phyloP scores from a whole-genome alignment of 2,888 invertebrate genomes.

The Pachydiplax longipennis region DNA sequence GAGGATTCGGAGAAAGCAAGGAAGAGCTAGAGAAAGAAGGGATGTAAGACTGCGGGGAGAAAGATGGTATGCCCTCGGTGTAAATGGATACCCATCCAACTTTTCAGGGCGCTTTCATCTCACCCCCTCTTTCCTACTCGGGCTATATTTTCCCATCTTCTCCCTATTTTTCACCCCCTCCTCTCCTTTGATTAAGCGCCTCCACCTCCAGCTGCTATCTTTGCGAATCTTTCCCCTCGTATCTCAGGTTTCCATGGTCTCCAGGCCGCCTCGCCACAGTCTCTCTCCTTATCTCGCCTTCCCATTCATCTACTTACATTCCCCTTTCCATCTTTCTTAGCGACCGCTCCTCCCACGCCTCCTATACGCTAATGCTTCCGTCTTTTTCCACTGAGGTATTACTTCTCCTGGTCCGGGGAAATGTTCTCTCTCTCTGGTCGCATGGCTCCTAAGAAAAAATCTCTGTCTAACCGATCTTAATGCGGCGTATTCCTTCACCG shows the following conservation, averaged over 20 bases:
- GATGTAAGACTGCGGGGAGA: not conserved
- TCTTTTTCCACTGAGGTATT: not conserved
- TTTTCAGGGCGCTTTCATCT: conserved; percentile 28
- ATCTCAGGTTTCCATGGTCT: conserved; percentile 38
- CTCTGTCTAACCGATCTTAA: not conserved
- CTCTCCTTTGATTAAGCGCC: conserved; percentile 5
- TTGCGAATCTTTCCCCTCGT: conserved; percentile 28
- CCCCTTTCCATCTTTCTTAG: not conserved
- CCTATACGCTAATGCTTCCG: not conserved
- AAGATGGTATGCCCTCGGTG: conserved; percentile 25
- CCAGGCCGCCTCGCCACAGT: conserved; percentile 6
- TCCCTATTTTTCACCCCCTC: not conserved
- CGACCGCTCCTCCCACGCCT: not conserved
- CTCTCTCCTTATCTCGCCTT: conserved; percentile 22
- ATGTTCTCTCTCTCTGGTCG: not conserved
- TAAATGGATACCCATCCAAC: conserved; percentile 43
- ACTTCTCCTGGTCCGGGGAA: not conserved
- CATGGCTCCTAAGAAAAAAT: not conserved
- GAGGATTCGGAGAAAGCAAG: not conserved
- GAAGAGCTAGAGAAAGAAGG: not conserved
- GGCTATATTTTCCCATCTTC: not conserved
- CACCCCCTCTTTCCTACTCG: not conserved
- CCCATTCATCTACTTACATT: conserved; percentile 17
- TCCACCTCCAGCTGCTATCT: not conserved
- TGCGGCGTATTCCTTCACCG: not conserved